Percentiles rank a stretch among this genome's conserved stretches.
phyloP scores from a whole-genome alignment of 1,140 invertebrate genomes.

The Tetragonula clypearis region DNA sequence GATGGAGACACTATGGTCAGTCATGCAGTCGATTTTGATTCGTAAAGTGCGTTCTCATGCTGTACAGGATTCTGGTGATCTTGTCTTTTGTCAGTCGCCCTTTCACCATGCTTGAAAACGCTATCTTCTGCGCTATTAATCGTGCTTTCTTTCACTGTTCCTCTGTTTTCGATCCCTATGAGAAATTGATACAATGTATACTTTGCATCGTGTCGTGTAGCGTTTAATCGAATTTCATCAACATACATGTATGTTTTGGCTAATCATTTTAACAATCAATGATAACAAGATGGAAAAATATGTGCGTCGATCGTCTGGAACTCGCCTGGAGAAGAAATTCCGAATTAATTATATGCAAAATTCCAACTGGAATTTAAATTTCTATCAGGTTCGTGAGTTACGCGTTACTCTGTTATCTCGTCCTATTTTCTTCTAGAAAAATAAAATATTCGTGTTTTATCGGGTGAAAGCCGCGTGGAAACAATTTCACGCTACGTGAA shows the following conservation, averaged over 20 bases:
- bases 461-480: constrained; percentile 34
- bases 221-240: neutral
- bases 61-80: constrained; percentile 45
- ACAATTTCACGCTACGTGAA: constrained; percentile 55
- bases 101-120: neutral
- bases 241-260: neutral
- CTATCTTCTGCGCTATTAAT: neutral
- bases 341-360: neutral
- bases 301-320: neutral
- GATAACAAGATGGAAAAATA: neutral
- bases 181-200: neutral
- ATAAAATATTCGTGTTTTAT: neutral
- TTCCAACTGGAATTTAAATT: neutral
- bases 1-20: constrained; percentile 58
- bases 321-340: neutral
- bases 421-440: neutral
- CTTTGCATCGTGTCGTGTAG: neutral
- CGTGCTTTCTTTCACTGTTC: neutral
- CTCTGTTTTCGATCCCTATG: neutral
- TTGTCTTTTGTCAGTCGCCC: constrained; percentile 58
- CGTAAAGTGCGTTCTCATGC: constrained; percentile 66
- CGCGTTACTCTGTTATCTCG: neutral
- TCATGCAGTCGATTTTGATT: constrained; percentile 45
- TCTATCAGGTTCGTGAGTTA: neutral
- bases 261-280: neutral